phyloP scores from a whole-genome alignment of 23 tunicate genomes.

The Trididemnum miniatum region DNA sequence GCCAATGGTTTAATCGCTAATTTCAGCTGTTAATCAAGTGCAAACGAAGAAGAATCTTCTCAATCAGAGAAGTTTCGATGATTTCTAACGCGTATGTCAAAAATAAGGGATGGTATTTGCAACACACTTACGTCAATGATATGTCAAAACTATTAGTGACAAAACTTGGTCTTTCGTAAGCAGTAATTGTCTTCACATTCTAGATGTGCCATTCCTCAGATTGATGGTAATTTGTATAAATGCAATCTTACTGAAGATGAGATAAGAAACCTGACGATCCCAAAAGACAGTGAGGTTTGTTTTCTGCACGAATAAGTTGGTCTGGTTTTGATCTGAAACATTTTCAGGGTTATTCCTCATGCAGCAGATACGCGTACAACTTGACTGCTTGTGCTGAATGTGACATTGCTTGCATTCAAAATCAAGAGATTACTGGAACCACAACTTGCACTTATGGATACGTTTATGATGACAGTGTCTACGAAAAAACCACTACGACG shows the following conservation, averaged over 20 bases:
- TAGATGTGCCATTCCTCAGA: conserved; percentile 75
- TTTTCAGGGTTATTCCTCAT: conserved; percentile 39
- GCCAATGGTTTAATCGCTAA: no score
- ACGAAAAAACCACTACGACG: conserved; percentile 39
- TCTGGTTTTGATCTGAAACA: no score
- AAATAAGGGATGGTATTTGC: no score
- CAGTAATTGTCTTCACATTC: not conserved
- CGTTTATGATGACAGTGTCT: conserved; percentile 31
- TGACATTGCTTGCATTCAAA: conserved; percentile 40
- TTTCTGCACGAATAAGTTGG: no score
- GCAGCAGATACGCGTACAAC: conserved; percentile 52
- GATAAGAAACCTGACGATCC: not conserved
- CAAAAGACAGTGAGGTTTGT: no score
- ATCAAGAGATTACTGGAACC: not conserved
- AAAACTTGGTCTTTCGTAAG: no score
- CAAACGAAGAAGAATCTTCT: no score
- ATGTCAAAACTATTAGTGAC: no score
- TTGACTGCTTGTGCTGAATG: conserved; percentile 22
- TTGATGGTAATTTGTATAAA: conserved; percentile 17
- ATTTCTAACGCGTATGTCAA: no score
- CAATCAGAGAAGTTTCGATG: no score
- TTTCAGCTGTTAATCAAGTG: no score
- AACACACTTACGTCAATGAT: no score
- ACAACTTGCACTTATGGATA: conserved; percentile 64
- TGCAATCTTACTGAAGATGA: conserved; percentile 47